Conservation (phyloP, 2,113 vertebrate species). For the Bubo bubo region DNA sequence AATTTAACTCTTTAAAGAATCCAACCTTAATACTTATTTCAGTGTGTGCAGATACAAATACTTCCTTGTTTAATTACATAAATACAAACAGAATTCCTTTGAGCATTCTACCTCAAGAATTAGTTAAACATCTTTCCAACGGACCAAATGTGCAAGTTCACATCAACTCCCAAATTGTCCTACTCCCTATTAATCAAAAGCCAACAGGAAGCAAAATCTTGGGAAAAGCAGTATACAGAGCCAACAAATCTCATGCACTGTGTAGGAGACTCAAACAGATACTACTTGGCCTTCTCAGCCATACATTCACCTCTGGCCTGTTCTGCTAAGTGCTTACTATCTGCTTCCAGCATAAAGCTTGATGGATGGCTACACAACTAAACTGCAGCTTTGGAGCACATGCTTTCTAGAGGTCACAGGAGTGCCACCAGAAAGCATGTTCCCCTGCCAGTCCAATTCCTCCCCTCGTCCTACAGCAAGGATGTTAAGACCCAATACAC, state of each 20-base stretch:
- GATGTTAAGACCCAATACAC: neutral
- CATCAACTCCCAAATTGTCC: neutral
- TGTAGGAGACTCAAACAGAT: neutral
- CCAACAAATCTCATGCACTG: rapidly evolving
- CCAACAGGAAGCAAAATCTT: neutral
- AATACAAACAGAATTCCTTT: neutral
- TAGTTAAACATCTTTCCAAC: neutral
- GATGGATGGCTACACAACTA: too few species aligned
- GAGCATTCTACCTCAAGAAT: neutral
- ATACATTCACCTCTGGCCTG: neutral
- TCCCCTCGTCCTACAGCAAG: neutral
- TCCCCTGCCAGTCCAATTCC: neutral
- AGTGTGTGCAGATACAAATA: neutral
- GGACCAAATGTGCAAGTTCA: neutral
- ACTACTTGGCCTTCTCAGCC: neutral
- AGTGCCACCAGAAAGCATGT: neutral
- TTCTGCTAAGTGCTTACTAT: neutral
- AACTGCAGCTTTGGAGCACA: rapidly evolving
- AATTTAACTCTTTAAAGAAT: neutral
- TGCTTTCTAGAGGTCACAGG: neutral
- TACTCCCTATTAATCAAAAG: neutral
- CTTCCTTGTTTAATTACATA: slow-evolving; percentile 6
- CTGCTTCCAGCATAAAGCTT: neutral
- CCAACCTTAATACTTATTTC: neutral
- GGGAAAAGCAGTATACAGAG: neutral